Conservation (phyloP, 2,797 vertebrate genomes). For the Brotula barbata region DNA sequence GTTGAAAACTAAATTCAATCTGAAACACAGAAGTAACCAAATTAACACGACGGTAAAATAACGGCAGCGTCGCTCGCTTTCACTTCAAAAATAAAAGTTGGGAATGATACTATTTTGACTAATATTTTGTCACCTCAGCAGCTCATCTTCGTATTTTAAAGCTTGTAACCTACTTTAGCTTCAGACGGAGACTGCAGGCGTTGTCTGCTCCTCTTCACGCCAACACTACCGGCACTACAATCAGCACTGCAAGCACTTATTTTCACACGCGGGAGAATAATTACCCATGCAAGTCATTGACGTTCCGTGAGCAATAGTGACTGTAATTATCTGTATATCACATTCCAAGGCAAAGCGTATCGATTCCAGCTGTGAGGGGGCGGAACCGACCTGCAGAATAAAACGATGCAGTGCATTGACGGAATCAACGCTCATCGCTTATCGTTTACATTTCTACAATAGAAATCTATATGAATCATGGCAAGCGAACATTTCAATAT, state of each 20-base stretch:
- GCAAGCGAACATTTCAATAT: no score
- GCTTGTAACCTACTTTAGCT: conserved; percentile 59
- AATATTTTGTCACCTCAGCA: conserved; percentile 40
- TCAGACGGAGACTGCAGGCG: conserved; percentile 50
- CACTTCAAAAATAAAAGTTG: conserved; percentile 12
- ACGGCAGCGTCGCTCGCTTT: conserved; percentile 24
- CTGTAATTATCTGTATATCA: conserved; percentile 70
- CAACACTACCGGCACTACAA: conserved; percentile 42
- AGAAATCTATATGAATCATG: neutral
- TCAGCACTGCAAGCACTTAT: conserved; percentile 57
- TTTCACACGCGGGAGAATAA: conserved; percentile 67
- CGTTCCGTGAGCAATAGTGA: conserved; percentile 52
- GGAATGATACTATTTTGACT: no score
- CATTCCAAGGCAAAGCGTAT: conserved; percentile 64
- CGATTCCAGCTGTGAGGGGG: conserved; percentile 55
- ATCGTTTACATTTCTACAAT: neutral
- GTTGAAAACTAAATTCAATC: conserved; percentile 19
- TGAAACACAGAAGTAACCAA: conserved; percentile 3
- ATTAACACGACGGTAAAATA: conserved; percentile 18
- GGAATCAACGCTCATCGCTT: conserved; percentile 4
- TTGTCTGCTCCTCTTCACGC: conserved; percentile 56
- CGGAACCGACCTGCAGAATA: conserved; percentile 14
- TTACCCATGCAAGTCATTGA: conserved; percentile 59
- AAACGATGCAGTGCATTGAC: conserved; percentile 33
- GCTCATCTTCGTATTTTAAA: conserved; percentile 44